phyloP scores from a whole-genome alignment of 2,888 invertebrate genomes.

The Bimastos eiseni region DNA sequence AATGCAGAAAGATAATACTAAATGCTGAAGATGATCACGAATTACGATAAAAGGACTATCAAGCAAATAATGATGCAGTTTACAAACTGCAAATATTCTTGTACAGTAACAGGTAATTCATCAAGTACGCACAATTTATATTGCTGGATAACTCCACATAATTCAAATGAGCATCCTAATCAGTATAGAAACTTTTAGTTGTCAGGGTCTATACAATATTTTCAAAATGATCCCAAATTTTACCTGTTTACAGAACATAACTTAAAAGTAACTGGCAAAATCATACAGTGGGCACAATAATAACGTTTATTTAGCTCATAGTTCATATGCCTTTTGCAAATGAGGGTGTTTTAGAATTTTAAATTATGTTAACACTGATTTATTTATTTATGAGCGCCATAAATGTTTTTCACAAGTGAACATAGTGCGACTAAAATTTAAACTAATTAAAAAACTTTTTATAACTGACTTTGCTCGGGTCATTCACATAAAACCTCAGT shows the following conservation, averaged over 20 bases:
- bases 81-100: not conserved
- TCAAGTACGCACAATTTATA: not conserved
- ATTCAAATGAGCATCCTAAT: not conserved
- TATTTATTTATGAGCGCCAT: not conserved
- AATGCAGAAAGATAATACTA: constrained; percentile 2
- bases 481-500: not conserved
- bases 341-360: not conserved
- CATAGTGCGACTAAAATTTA: not conserved
- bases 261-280: not conserved
- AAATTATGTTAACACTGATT: not conserved
- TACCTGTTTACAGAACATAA: not conserved
- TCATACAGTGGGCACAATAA: not conserved
- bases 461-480: not conserved
- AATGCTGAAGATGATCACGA: not conserved
- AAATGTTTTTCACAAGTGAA: not conserved
- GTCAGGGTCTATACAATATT: not conserved
- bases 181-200: not conserved
- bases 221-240: not conserved
- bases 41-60: not conserved
- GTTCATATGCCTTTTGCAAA: not conserved
- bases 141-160: not conserved
- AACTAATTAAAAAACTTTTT: not conserved
- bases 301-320: too few relatives aligned
- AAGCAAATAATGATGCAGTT: not conserved
- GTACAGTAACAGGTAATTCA: not conserved